Evolutionary conservation across 2,113 vertebrate genomes (phyloP).

Genomic region (Capreolus pygargus): DNA sequence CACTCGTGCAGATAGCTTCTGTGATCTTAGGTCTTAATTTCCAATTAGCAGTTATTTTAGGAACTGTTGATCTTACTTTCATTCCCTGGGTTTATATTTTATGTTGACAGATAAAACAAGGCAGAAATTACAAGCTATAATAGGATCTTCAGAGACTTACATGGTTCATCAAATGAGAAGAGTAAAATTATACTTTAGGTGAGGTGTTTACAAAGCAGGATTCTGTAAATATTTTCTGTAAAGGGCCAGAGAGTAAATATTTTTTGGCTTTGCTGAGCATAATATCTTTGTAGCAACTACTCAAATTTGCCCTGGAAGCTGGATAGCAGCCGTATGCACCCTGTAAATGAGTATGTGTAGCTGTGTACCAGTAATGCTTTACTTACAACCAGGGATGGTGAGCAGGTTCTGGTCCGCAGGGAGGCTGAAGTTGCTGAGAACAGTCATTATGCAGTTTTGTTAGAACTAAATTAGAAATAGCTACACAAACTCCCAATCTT

Average conservation of each 20-base stretch:
- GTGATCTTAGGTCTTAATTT: not conserved
- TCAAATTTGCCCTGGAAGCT: not conserved
- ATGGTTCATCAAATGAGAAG: not conserved
- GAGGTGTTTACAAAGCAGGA: not conserved
- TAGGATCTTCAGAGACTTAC: not conserved
- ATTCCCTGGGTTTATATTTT: not conserved
- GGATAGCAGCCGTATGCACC: not conserved
- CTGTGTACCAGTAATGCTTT: not conserved
- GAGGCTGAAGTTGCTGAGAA: not conserved
- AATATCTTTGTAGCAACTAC: not conserved
- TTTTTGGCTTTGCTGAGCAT: not conserved
- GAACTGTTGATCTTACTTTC: not conserved
- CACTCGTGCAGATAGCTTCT: not conserved
- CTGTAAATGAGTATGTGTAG: not conserved
- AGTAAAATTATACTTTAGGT: not conserved
- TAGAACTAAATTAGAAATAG: not conserved
- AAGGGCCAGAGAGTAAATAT: not conserved
- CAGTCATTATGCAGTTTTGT: not conserved
- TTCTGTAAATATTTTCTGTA: not conserved
- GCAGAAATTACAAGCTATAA: not conserved
- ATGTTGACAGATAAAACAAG: not conserved
- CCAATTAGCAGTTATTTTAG: not conserved
- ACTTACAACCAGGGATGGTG: not conserved
- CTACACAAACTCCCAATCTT: not conserved
- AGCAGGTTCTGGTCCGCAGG: rapidly evolving